Base-by-base conservation (phyloP, 1,140 invertebrate species). In the Himalopsyche phryganea region DNA sequence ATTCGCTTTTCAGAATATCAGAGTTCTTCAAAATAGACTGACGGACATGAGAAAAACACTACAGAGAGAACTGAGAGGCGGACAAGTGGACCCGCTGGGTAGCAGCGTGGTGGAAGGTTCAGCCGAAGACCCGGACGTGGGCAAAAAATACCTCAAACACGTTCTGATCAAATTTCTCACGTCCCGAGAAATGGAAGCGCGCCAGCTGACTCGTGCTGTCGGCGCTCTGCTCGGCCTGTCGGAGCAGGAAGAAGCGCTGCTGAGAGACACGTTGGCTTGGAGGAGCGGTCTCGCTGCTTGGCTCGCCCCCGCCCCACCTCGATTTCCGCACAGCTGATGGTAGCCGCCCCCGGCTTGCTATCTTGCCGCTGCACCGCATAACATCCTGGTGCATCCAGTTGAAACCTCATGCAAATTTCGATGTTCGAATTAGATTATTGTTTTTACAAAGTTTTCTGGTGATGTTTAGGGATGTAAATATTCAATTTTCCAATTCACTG, bases 91-190 rank as follows among this genome's bases (percentile, higher is more conserved):
- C 41, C 61, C 61, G 1, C 46, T 63, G 1, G 67, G 59, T 71
- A 81, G 70, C 65, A 78, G 72, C 65, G 75, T 75, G 50, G 71
- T 74, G n/a, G 75, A 78, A 51, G 68, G 71, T 1, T 71, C 75
- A 0, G 71, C 75, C 0, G 79, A 82, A 54, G 85, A 87, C 41
- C 82, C 87, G 3, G 88, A 91, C 65, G 85, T 93, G 36, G 93
- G 91, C 73, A 74, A 75, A 67, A 67, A 75, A 72, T 75, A 96
- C 75, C 78, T 96, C 48, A 95, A 94, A 69, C 92, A 96, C 74
- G 92, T 96, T 55, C 84, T 96, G 49, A 85, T 96, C 5, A 94
- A 94, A 70, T 95, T 96, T 74, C 78, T 96, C 64, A 92, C 92
- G 0, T 92, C 91, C 67, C 80, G 89, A 65, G 92, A 96, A 81